Base-by-base conservation (phyloP, 1,140 invertebrate species). In the Saxidomus purpurata region DNA sequence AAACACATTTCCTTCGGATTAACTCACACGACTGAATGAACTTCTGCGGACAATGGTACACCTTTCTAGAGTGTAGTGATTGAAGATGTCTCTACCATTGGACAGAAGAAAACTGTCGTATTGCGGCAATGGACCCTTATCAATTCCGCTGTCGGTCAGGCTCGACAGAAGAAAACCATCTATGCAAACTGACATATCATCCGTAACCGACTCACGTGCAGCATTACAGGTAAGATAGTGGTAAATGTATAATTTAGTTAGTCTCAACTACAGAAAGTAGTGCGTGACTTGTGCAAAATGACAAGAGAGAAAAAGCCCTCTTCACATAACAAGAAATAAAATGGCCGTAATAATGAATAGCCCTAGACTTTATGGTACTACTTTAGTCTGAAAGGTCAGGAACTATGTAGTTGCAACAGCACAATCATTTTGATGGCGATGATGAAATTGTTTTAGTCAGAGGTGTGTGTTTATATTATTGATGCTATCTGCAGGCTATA, bases 81-180 rank as follows among this genome's bases (percentile, higher is more conserved):
- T 28, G 11, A 25, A 63, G 6, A 71, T 71, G 67, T 71, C 67
- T 9, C 34, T 71, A 28, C 67, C 67, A 15, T 71, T 71, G 25
- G 67, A 71, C 17, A 71, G 67, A 38, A 36, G 67, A 71, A 71
- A 71, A 71, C 13, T 71, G 22, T 71, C 67, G 34, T 28, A 6
- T 8, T 28, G 6, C 6, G 8, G 19, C 3, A 59, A 59, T 59
- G 52, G 52, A 59, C 52, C 3, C n/a, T 8, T 15, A 8, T 63
- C 59, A 4, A 4, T 67, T 13, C 31, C 34, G 2, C 22, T n/a
- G 25, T 17, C 22, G 22, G 25, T 11, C 1, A 13, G 15, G 34
- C 19, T 59, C 22, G 25, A 59, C 25, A 59, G 55, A 59, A 59
- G 55, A 19, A 71, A 38, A 71, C 0, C 38, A 22, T 71, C 67